These are phyloP conservation scores for Thyatira batis DNA, from an alignment of 2,888 invertebrate genomes.

Conservation along the genomic window DNA sequence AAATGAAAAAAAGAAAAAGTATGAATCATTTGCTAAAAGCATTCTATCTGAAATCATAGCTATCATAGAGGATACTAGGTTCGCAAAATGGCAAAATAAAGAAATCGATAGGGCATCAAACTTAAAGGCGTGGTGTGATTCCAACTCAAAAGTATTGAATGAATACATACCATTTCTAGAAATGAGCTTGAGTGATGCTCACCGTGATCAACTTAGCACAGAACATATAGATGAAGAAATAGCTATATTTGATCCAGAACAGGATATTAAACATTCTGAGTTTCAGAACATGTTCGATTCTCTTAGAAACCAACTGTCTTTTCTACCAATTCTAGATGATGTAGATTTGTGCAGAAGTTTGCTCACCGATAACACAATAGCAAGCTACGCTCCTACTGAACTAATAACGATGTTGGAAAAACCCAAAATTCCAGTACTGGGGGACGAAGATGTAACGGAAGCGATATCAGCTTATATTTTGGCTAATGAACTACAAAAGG, in stretches of 20 bases:
- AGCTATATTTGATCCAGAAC: conserved; percentile 10
- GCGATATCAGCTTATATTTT: conserved; percentile 60
- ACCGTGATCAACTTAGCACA: conserved; percentile 5
- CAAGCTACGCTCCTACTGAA: conserved; percentile 62
- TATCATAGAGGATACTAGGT: conserved; percentile 62
- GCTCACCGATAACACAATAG: conserved; percentile 34
- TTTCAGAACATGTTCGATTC: conserved; percentile 29
- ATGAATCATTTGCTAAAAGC: conserved; percentile 45
- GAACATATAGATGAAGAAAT: conserved; percentile 13
- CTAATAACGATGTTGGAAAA: conserved; percentile 40
- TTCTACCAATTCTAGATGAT: conserved; percentile 57
- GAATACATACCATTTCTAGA: conserved; percentile 45
- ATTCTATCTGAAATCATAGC: conserved; percentile 68
- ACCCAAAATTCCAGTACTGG: conserved; percentile 65
- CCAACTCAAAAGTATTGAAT: conserved; percentile 30
- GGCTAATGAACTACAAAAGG: conserved; percentile 65
- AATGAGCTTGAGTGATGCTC: conserved; percentile 14
- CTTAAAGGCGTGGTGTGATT: conserved; percentile 64
- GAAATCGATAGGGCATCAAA: conserved; percentile 60
- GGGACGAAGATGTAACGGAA: conserved; percentile 70
- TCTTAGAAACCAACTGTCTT: conserved; percentile 34
- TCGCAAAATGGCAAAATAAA: conserved; percentile 53
- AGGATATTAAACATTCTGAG: conserved; percentile 8
- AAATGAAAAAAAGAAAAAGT: conserved; percentile 51
- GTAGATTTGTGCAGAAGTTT: conserved; percentile 43